Evolutionary conservation across 92 coral and sea anemone species (phyloP).

Genomic region (Pocillopora meandrina): DNA sequence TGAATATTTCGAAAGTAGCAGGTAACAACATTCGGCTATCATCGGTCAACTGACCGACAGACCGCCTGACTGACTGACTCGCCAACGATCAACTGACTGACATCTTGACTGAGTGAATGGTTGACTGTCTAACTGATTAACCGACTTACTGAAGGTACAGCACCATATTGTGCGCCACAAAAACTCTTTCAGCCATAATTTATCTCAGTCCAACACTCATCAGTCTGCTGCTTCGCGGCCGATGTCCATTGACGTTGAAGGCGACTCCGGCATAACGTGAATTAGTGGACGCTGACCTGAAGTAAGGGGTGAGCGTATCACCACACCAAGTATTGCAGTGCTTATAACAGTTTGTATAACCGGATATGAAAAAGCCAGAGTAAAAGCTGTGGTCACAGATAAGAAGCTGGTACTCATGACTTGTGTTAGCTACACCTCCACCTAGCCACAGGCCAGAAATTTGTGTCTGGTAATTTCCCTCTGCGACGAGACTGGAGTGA

Average conservation of each 20-base stretch:
- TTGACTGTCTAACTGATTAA: too few species aligned
- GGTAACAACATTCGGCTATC: too few species aligned
- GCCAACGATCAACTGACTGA: too few species aligned
- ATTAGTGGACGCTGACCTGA: slow-evolving; percentile 36
- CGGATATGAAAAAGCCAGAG: slow-evolving; percentile 50
- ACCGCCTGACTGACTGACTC: too few species aligned
- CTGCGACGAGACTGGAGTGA: slow-evolving; percentile 6
- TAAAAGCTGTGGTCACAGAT: slow-evolving; percentile 29
- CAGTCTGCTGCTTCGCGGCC: not conserved
- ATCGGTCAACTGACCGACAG: too few species aligned
- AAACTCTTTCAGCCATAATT: not conserved
- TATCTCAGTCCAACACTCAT: slow-evolving; percentile 53
- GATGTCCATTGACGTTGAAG: slow-evolving; percentile 53
- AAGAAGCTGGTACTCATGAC: slow-evolving; percentile 39
- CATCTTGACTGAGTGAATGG: too few species aligned
- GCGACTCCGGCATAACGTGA: slow-evolving; percentile 28
- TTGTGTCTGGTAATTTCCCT: slow-evolving; percentile 20
- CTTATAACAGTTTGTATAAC: slow-evolving; percentile 43
- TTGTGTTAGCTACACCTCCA: slow-evolving; percentile 39
- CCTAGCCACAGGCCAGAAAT: slow-evolving; percentile 37
- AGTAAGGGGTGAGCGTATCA: slow-evolving; percentile 20
- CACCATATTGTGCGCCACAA: too few species aligned
- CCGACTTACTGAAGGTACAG: too few species aligned
- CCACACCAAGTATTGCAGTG: slow-evolving; percentile 21
- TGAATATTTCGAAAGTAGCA: too few species aligned